phyloP scores from a whole-genome alignment of 2,888 invertebrate genomes.

The Brachyopa scutellaris region DNA sequence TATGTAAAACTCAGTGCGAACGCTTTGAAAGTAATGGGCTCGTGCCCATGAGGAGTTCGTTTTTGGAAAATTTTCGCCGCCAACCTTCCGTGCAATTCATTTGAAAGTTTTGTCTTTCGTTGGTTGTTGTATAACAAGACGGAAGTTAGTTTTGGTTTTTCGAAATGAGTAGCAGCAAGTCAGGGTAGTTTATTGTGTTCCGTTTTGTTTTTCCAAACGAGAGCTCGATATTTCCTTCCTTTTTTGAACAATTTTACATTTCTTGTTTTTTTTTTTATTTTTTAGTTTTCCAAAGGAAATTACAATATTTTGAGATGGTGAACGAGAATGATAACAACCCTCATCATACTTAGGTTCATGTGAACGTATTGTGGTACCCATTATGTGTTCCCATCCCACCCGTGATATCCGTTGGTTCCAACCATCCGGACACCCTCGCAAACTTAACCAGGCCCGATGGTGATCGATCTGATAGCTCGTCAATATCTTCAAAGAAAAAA shows the following conservation, averaged over 20 bases:
- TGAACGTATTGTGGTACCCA: too few relatives aligned
- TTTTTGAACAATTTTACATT: background rate
- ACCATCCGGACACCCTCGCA: too few relatives aligned
- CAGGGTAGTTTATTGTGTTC: slow-evolving; percentile 28
- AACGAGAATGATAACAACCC: too few relatives aligned
- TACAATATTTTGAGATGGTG: too few relatives aligned
- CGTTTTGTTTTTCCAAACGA: slow-evolving; percentile 2
- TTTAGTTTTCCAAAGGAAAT: background rate
- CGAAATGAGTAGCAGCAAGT: background rate
- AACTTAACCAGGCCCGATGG: too few relatives aligned
- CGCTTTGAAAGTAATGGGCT: background rate
- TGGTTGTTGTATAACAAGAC: background rate
- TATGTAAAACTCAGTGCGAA: slow-evolving; percentile 39
- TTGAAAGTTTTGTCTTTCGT: slow-evolving; percentile 41
- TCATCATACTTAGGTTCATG: too few relatives aligned
- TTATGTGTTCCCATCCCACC: too few relatives aligned
- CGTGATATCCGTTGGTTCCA: too few relatives aligned
- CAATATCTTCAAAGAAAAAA: too few relatives aligned
- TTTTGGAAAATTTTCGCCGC: slow-evolving; percentile 2
- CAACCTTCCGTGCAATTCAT: slow-evolving; percentile 33
- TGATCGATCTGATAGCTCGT: too few relatives aligned
- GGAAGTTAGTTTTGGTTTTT: slow-evolving; percentile 27
- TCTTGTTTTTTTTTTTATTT: background rate
- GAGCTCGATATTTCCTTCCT: slow-evolving; percentile 31
- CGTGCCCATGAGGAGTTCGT: background rate